Base-by-base conservation (phyloP, 2,113 vertebrate species). In the Montifringilla adamsi region DNA sequence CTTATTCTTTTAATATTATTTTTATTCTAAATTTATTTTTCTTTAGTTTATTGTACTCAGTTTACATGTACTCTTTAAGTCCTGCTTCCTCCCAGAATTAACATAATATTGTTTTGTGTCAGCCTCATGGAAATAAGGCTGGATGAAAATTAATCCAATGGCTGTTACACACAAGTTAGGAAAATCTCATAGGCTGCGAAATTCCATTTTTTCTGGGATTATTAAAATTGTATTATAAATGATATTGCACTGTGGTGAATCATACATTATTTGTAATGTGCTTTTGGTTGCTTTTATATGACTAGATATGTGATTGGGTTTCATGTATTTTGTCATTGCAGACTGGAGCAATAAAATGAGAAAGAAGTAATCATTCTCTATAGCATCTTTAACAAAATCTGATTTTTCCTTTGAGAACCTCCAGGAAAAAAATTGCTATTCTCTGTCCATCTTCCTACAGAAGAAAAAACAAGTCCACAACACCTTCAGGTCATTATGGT, bases 281-380 rank as follows among this genome's bases (percentile, higher is more conserved):
- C 15, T 96, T 96, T 96, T 92, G 69, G 91, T 92, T 96, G 62
- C 58, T 67, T 96, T 84, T 66, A 62, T 94, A 53, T 84, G 79
- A 75, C 73, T 87, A 84, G 88, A 46, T 93, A 94, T 46, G 77
- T 75, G 77, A 53, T 50, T 89, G 53, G 31, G 27, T 90, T 95
- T 93, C 60, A 76, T 70, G 55, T 84, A 82, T 92, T 95, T 92
- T 95, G 49, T 77, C 15, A 2, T 79, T 81, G 44, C 53, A 60
- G 66, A 93, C 39, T 33, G 2, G 46, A 89, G 50, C 80, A 75
- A 87, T 76, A 95, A 90, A 93, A 92, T 52, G 23, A 84, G 83
- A 96, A 93, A 78, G 64, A 72, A 89, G 31, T 58, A 94, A 89
- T 93, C 49, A 58, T 90, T 84, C 90, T 91, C 37, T 64, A 27